These are phyloP conservation scores for Scolopax rusticola DNA, from an alignment of 2,797 vertebrate species.

Conservation along the genomic window DNA sequence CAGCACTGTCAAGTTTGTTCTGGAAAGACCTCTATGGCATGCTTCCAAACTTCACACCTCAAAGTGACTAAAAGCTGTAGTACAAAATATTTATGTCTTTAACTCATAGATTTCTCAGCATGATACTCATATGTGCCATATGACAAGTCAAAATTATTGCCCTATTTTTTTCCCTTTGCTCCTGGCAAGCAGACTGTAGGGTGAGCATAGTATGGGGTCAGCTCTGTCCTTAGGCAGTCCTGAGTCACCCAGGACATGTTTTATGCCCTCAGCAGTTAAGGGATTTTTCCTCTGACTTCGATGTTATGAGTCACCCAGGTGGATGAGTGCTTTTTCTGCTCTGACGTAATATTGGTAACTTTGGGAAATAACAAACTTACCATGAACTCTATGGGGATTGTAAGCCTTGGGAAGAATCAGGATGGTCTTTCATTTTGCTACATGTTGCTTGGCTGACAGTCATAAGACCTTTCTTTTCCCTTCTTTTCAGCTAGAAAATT, in stretches of 20 bases:
- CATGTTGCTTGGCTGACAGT: not conserved
- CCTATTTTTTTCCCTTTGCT: not conserved
- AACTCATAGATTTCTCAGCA: not conserved
- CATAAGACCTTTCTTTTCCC: not conserved
- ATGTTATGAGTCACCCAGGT: not conserved
- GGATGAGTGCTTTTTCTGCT: not conserved
- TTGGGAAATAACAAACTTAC: not conserved
- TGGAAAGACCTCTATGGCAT: not conserved
- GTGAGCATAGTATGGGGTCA: not conserved
- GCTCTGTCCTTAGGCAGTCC: conserved; percentile 55
- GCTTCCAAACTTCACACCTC: not conserved
- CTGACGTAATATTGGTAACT: not conserved
- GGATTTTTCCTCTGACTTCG: conserved; percentile 25
- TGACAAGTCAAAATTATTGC: not conserved
- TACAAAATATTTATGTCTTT: not conserved
- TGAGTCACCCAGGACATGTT: conserved; percentile 57
- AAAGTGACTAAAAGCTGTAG: not conserved
- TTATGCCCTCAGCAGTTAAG: conserved; percentile 36
- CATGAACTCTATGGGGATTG: not conserved
- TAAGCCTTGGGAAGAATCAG: not conserved
- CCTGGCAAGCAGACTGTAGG: not conserved
- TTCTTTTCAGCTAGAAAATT: not conserved
- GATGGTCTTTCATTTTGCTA: not conserved
- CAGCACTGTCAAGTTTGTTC: not conserved
- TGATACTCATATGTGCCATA: not conserved